Evolutionary conservation across 1,140 invertebrate genomes (phyloP).

Genomic region (Cataglyphis hispanica): DNA sequence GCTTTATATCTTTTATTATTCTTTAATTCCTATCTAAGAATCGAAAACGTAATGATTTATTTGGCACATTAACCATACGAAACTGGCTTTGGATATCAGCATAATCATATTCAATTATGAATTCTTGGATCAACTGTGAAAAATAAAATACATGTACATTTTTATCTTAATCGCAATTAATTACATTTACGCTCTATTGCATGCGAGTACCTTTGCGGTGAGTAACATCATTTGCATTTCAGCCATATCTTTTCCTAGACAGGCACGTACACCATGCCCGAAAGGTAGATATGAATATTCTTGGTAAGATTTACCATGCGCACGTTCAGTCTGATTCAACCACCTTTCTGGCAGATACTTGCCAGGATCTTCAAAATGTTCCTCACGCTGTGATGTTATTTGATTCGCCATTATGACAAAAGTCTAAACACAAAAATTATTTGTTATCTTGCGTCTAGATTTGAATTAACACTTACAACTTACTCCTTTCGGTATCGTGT

Average conservation of each 20-base stretch:
- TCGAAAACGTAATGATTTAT: slow-evolving; percentile 88
- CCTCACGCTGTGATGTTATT: slow-evolving; percentile 89
- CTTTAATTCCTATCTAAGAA: slow-evolving; percentile 87
- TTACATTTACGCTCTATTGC: too few species aligned
- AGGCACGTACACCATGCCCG: slow-evolving; percentile 88
- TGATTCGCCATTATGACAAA: slow-evolving; percentile 91
- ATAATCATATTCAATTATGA: slow-evolving; percentile 89
- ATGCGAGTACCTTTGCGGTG: slow-evolving; percentile 86
- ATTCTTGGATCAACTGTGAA: slow-evolving; percentile 87
- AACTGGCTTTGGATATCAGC: slow-evolving; percentile 88
- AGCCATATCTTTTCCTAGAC: slow-evolving; percentile 88
- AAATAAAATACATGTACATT: neutral
- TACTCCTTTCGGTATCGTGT: slow-evolving; percentile 89
- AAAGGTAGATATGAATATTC: slow-evolving; percentile 87
- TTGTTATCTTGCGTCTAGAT: neutral
- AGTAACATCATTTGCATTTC: slow-evolving; percentile 87
- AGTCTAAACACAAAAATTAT: slow-evolving; percentile 86
- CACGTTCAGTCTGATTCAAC: slow-evolving; percentile 83
- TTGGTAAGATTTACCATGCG: slow-evolving; percentile 68
- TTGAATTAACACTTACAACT: slow-evolving; percentile 72
- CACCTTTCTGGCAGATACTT: slow-evolving; percentile 91
- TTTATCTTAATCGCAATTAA: neutral
- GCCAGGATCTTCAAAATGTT: slow-evolving; percentile 90
- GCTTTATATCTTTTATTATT: neutral
- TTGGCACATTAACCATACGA: slow-evolving; percentile 87